Percentiles rank a stretch among this genome's conserved stretches.
Evolutionary conservation across 35 echinoderm and acorn worm genomes (phyloP).

Genomic region (Hemicentrotus pulcherrimus): DNA sequence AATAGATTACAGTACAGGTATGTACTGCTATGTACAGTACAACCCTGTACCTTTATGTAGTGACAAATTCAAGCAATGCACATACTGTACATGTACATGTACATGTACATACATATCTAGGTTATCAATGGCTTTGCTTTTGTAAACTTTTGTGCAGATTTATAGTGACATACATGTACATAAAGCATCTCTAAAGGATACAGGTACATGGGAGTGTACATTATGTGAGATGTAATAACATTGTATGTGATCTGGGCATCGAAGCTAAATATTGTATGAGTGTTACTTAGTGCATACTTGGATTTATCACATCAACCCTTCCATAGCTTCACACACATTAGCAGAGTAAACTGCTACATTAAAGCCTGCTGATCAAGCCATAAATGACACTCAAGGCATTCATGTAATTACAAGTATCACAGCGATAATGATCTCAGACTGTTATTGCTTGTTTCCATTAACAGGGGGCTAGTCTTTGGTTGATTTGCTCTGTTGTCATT

Average conservation of each 20-base stretch:
- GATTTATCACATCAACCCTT: background rate
- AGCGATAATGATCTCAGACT: slow-evolving; percentile 19
- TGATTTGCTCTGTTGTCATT: background rate
- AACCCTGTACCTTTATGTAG: no score
- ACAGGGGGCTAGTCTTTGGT: background rate
- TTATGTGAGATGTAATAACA: no score
- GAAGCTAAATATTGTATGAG: background rate
- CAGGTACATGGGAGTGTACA: no score
- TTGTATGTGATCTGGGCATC: background rate
- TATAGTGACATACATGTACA: no score
- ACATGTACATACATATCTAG: no score
- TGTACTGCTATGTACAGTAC: background rate
- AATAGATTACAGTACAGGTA: no score
- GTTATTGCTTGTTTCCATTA: slow-evolving; percentile 34
- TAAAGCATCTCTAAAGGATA: no score
- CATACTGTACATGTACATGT: no score
- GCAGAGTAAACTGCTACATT: background rate
- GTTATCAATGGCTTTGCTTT: no score
- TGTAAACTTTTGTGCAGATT: no score
- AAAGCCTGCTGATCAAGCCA: background rate
- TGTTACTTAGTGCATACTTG: background rate
- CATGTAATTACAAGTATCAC: slow-evolving; percentile 16
- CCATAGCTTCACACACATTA: background rate
- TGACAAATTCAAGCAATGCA: no score
- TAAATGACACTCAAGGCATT: slow-evolving; percentile 7